Evolutionary conservation across 35 echinoderm and acorn worm genomes (phyloP), one percentile per base, ranked within the genome.

Genomic region (Lytechinus variegatus): DNA sequence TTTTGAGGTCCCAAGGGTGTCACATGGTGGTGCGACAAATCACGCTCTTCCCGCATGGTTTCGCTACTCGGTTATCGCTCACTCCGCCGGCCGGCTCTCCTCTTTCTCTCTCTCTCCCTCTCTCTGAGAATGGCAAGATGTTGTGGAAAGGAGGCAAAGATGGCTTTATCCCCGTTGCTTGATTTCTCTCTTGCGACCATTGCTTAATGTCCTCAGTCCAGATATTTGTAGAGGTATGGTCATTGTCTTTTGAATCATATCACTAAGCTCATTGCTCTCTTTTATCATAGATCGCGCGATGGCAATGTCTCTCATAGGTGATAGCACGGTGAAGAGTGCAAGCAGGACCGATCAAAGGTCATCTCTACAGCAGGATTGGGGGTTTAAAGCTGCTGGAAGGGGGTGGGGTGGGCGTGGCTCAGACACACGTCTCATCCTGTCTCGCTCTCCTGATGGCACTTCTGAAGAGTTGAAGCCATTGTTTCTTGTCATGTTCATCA

Each of bases 401-500:
- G 66, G 66, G 19, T 21, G 13, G 66, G 66, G 66, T 19, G 88
- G 52, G 29, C 2, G 88, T 6, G 52, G 27, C 91, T 92, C 91
- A 96, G 89, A 96, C 95, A 24, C 91, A 55, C 44, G 95, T 96
- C 27, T 89, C 95, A 21, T 91, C 94, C 53, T 86, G 54, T 66
- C 56, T 87, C 56, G 86, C 60, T 10, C 86, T 89, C 87, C 94
- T 96, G 87, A 99, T 96, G 66, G 97, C 96, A 56, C 95, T 95
- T 60, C 96, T 56, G 61, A 99, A 96, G 60, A 97, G 95, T 66
- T 98, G 98, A 24, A 99, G 53, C 98, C 98, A 99, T 89, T 99
- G 98, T 54, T 99, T 99, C 87, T 99, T 99, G 93, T 99, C 98
- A 52, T 99, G 98, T 72, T 99, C 98, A 72, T 99, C 98, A 12